Conservation (phyloP, 2,888 invertebrate species). For the Spialia ferax region DNA sequence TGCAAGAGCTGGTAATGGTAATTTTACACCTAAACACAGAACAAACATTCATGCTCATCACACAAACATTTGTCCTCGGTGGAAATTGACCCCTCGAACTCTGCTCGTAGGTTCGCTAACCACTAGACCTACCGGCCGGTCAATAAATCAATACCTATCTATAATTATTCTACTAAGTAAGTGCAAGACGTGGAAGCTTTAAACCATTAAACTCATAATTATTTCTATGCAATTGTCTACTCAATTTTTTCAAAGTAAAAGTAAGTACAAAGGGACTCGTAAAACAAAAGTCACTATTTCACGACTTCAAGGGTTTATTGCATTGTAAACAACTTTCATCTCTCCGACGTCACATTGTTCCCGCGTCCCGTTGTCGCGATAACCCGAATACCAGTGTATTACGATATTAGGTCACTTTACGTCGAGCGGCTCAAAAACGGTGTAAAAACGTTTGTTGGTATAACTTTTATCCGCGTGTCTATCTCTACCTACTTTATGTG, state of each 20-base stretch:
- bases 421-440: not conserved
- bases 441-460: not conserved
- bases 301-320: conserved; percentile 30
- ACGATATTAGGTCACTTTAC: conserved; percentile 21
- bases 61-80: too few relatives aligned
- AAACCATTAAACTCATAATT: too few relatives aligned
- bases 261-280: conserved; percentile 13
- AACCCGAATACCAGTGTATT: conserved; percentile 63
- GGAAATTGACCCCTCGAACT: too few relatives aligned
- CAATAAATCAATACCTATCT: too few relatives aligned
- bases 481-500: not conserved
- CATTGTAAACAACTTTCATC: conserved; percentile 45
- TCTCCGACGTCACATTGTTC: conserved; percentile 48
- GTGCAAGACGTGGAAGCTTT: too few relatives aligned
- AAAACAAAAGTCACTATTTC: conserved; percentile 15
- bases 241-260: not conserved
- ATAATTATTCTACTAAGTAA: too few relatives aligned
- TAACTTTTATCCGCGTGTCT: not conserved
- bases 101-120: too few relatives aligned
- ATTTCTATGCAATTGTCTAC: not conserved
- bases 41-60: too few relatives aligned
- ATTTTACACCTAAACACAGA: too few relatives aligned
- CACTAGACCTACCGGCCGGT: too few relatives aligned
- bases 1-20: too few relatives aligned
- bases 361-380: conserved; percentile 54